These are phyloP conservation scores for Propithecus deckenii DNA, from an alignment of 2,797 vertebrate species.

Conservation along the genomic window DNA sequence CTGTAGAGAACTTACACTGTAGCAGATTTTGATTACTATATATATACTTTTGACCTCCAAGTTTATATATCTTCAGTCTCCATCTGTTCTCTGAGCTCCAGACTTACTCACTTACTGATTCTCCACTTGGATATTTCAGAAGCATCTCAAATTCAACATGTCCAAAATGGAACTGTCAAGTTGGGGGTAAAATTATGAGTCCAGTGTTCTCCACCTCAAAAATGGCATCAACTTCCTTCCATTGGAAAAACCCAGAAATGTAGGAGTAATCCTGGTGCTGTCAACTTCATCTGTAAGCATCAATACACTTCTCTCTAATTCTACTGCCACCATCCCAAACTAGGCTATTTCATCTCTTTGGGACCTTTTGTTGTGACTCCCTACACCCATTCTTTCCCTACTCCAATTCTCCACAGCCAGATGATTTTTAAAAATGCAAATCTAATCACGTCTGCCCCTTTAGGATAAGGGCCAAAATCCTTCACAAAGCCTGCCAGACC, in stretches of 20 bases:
- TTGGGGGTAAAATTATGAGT: not conserved
- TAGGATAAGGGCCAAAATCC: not conserved
- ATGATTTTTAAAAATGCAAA: not conserved
- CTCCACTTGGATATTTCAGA: constrained; percentile 7
- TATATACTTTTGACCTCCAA: not conserved
- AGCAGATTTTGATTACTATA: not conserved
- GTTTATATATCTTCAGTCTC: not conserved
- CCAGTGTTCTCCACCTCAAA: not conserved
- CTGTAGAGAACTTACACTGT: not conserved
- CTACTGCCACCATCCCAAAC: not conserved
- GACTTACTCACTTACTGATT: not conserved
- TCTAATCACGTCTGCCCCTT: not conserved
- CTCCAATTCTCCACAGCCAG: not conserved
- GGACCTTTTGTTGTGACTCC: not conserved
- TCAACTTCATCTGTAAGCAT: not conserved
- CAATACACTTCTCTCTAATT: not conserved
- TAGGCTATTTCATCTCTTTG: not conserved
- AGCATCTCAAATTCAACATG: constrained; percentile 6
- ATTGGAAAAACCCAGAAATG: not conserved
- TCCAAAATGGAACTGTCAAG: not conserved
- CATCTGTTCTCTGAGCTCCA: not conserved
- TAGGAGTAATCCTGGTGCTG: not conserved
- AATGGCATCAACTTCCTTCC: not conserved
- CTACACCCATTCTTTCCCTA: not conserved
- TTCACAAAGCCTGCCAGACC: not conserved